Percentiles rank a stretch among this genome's conserved stretches.
Conservation (phyloP, 2,113 vertebrate species). For the Raphicerus campestris region DNA sequence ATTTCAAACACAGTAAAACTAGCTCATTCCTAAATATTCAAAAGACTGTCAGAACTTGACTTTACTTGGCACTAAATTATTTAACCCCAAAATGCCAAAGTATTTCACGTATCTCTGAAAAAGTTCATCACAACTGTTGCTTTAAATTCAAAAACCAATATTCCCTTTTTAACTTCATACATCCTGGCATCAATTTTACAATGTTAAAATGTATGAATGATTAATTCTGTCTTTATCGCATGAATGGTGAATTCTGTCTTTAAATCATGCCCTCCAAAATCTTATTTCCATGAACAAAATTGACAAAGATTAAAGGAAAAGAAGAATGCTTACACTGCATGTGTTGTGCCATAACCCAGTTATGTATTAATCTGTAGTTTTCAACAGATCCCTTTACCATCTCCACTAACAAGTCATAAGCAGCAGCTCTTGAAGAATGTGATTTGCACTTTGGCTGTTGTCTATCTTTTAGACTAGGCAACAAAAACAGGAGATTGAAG, state of each 20-base stretch:
- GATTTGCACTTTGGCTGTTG: conserved; percentile 98
- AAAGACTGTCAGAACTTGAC: neutral
- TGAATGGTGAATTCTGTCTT: neutral
- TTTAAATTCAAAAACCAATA: neutral
- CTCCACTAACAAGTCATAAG: conserved; percentile 97
- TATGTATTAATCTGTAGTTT: conserved; percentile 98
- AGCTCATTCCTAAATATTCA: conserved; percentile 7
- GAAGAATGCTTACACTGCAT: conserved; percentile 92
- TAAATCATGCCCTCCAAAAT: neutral
- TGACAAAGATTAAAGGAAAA: neutral
- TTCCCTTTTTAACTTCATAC: neutral
- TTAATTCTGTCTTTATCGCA: neutral
- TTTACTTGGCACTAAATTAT: conserved; percentile 27
- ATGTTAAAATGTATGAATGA: neutral
- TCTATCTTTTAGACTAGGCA: conserved; percentile 96
- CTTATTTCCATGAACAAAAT: neutral
- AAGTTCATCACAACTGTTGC: neutral
- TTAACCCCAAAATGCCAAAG: neutral
- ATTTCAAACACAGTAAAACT: neutral
- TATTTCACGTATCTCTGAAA: neutral
- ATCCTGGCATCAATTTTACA: neutral
- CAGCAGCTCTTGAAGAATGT: conserved; percentile 94
- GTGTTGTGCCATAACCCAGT: conserved; percentile 99
- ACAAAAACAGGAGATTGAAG: conserved; percentile 96
- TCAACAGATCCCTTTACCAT: conserved; percentile 97